Base-by-base conservation (phyloP, 2,888 invertebrate species). In the Invenusta paracnida region DNA sequence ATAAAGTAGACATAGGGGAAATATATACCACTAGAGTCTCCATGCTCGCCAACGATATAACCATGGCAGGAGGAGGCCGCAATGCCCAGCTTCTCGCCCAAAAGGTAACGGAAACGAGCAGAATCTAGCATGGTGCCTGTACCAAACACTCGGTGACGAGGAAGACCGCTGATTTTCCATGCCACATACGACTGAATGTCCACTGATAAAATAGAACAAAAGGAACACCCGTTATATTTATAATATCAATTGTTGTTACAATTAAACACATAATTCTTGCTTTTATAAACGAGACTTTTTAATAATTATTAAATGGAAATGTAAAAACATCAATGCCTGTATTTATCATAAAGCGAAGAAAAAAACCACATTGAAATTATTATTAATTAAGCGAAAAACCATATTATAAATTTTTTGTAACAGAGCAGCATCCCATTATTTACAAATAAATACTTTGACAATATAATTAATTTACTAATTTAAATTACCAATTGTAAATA, bases 61-160 rank as follows among this genome's bases (percentile, higher is more conserved):
- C 95, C 96, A 90, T 97, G 96, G 89, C 95, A 95, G 88, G 95
- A 95, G 17, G 94, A 94, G 1, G 96, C 94, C 0, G 96, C 95
- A 67, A 96, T 94, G 87, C 94, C 94, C 85, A 97, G 92, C 89
- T 93, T 94, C 91, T 96, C 95, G 0, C 96, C 95, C 89, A 97
- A 93, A 86, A 96, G 92, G 92, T 96, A 96, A 48, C 96, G 94
- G 92, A 97, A 96, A 87, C 97, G 93, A 0, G 96, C 95, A 0
- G 96, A 96, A 92, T 97, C 97, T 89, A 97, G 93, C 92, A 96
- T 96, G 67, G 96, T 96, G 1, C 97, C 97, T 81, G 96, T 95
- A 11, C 97, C 97, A 90, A 97, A 94, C 83, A 97, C 95, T 48
- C 95, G 94, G 90, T 96, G 94, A 91, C 94, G 94, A 11, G 97